Evolutionary conservation across 2,888 invertebrate species (phyloP).

Genomic region (Protophormia terraenovae): DNA sequence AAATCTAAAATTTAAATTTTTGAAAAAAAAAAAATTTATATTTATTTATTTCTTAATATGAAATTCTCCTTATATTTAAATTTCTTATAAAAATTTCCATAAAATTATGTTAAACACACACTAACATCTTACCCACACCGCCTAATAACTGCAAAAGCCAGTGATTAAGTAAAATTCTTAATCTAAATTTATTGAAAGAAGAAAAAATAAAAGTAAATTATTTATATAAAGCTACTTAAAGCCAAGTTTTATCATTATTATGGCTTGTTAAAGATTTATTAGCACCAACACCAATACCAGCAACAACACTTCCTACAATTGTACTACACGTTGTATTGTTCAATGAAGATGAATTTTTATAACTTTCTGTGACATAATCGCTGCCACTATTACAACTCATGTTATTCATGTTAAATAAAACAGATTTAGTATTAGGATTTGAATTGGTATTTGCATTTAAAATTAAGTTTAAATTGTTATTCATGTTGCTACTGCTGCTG

Average conservation of each 20-base stretch:
- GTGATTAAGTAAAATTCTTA: neutral
- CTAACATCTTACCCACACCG: neutral
- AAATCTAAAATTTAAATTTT: too few relatives aligned
- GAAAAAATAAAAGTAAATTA: neutral
- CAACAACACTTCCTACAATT: neutral
- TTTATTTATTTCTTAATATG: neutral
- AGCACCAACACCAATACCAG: neutral
- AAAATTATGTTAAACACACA: neutral
- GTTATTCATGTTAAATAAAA: conserved; percentile 3
- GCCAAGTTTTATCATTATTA: conserved; percentile 77
- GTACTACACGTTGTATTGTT: neutral
- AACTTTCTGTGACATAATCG: conserved; percentile 55
- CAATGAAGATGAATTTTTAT: conserved; percentile 21
- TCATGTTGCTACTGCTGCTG: conserved; percentile 47
- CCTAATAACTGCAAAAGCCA: neutral
- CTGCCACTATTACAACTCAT: too few relatives aligned
- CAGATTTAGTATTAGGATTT: conserved; percentile 39
- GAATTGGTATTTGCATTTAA: conserved; percentile 44
- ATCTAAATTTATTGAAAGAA: neutral
- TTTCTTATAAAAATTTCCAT: neutral
- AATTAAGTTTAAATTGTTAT: conserved; percentile 50
- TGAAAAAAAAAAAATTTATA: too few relatives aligned
- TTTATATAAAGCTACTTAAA: conserved; percentile 70
- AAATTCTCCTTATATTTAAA: too few relatives aligned
- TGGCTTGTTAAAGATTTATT: conserved; percentile 45